Percentiles rank a stretch among this genome's conserved stretches.
phyloP scores from a whole-genome alignment of 2,113 vertebrate genomes.

The Pipra filicauda region DNA sequence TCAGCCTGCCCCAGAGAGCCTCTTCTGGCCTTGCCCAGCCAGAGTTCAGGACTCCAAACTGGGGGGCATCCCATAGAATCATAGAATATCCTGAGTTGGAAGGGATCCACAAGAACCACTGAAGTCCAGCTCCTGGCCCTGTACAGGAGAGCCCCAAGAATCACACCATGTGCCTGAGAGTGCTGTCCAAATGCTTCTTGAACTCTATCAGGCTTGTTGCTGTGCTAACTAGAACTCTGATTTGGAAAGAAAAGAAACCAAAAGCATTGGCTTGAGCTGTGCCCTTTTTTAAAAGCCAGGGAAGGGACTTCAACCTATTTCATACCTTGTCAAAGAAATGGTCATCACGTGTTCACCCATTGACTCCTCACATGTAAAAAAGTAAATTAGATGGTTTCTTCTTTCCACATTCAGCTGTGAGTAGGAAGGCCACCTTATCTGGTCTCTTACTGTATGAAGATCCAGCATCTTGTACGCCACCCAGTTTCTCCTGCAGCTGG shows the following conservation, averaged over 20 bases:
- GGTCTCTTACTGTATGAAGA: neutral
- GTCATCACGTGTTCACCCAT: neutral
- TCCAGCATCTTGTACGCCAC: neutral
- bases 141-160: neutral
- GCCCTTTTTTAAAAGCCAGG: neutral
- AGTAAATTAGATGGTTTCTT: neutral
- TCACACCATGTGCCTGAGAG: neutral
- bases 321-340: neutral
- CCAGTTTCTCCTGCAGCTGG: neutral
- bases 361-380: accelerated
- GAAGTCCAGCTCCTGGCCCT: neutral
- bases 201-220: neutral
- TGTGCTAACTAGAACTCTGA: neutral
- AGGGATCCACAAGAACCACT: neutral
- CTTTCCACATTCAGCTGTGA: neutral
- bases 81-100: neutral
- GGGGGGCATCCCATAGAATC: neutral
- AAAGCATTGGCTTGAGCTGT: neutral
- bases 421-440: neutral
- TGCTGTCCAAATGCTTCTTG: neutral
- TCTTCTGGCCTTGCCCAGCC: neutral
- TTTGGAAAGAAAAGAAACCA: neutral
- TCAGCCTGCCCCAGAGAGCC: neutral
- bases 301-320: neutral
- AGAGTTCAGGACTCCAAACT: accelerated